phyloP scores from a whole-genome alignment of 2,888 invertebrate genomes.

The Aleiodes testaceus region DNA sequence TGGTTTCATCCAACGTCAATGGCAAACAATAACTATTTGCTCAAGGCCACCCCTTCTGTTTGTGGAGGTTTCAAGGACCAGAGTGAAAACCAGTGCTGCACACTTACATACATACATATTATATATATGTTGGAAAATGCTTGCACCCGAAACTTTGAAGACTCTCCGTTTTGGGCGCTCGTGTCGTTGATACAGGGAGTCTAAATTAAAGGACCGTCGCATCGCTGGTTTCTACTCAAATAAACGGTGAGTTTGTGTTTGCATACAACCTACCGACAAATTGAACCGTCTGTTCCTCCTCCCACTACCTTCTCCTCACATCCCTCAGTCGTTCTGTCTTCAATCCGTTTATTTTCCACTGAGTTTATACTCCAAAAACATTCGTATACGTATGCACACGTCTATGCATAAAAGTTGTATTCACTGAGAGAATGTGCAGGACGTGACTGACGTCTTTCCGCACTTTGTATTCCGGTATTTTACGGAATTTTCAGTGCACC shows the following conservation, averaged over 20 bases:
- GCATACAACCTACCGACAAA: constrained; percentile 68
- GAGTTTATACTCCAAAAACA: constrained; percentile 34
- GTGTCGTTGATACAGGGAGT: constrained; percentile 61
- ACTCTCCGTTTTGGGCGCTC: constrained; percentile 52
- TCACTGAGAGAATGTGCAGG: too few species aligned
- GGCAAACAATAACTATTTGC: constrained; percentile 70
- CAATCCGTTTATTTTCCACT: constrained; percentile 6
- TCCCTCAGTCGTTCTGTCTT: constrained; percentile 3
- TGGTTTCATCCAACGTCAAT: constrained; percentile 42
- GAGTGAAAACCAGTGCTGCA: constrained; percentile 7
- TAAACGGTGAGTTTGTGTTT: constrained; percentile 66
- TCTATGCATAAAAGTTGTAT: too few species aligned
- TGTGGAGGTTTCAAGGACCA: constrained; percentile 60
- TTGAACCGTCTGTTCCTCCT: constrained; percentile 60
- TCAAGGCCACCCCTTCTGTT: constrained; percentile 69
- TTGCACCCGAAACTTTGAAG: constrained; percentile 23
- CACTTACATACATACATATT: constrained; percentile 3
- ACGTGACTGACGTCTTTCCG: too few species aligned
- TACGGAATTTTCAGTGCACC: too few species aligned
- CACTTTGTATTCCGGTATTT: too few species aligned
- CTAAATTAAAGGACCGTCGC: constrained; percentile 70
- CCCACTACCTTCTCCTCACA: constrained; percentile 29
- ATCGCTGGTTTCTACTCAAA: constrained; percentile 65
- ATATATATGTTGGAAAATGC: background rate
- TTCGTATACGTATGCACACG: background rate